Evolutionary conservation across 2,888 invertebrate species (phyloP).

Genomic region (Drosophila nigritarsus): DNA sequence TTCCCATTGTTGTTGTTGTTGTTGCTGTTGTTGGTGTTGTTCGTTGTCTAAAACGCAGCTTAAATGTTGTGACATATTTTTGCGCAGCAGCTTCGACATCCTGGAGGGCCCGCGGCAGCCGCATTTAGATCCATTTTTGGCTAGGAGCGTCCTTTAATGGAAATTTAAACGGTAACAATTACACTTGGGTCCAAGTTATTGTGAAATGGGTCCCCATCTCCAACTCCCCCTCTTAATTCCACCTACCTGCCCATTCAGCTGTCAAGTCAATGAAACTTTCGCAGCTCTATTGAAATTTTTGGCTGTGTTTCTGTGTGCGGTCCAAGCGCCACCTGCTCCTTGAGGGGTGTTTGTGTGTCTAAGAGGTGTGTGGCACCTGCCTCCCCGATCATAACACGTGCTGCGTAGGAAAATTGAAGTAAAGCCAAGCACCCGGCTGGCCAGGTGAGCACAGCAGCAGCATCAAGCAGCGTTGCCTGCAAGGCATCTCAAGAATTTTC

Average conservation of each 20-base stretch:
- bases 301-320: conserved; percentile 36
- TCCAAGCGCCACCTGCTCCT: conserved; percentile 51
- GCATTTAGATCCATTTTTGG: conserved; percentile 42
- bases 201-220: conserved; percentile 10
- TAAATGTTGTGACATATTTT: conserved; percentile 76
- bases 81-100: conserved; percentile 28
- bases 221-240: background rate
- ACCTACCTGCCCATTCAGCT: conserved; percentile 30
- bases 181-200: conserved; percentile 65
- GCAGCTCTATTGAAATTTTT: conserved; percentile 65
- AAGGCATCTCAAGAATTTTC: conserved; percentile 65
- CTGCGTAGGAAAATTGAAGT: conserved; percentile 40
- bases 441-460: conserved; percentile 7
- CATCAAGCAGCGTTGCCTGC: conserved; percentile 22
- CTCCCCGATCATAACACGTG: conserved; percentile 53
- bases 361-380: background rate
- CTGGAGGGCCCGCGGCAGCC: conserved; percentile 30
- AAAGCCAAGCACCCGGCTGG: conserved; percentile 30
- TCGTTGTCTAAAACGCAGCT: conserved; percentile 59
- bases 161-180: conserved; percentile 80
- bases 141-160: conserved; percentile 69
- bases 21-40: conserved; percentile 20
- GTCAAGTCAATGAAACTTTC: conserved; percentile 76
- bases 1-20: conserved; percentile 16
- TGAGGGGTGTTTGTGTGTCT: background rate